phyloP scores from a whole-genome alignment of 2,113 vertebrate genomes.

The Symphodus melops region DNA sequence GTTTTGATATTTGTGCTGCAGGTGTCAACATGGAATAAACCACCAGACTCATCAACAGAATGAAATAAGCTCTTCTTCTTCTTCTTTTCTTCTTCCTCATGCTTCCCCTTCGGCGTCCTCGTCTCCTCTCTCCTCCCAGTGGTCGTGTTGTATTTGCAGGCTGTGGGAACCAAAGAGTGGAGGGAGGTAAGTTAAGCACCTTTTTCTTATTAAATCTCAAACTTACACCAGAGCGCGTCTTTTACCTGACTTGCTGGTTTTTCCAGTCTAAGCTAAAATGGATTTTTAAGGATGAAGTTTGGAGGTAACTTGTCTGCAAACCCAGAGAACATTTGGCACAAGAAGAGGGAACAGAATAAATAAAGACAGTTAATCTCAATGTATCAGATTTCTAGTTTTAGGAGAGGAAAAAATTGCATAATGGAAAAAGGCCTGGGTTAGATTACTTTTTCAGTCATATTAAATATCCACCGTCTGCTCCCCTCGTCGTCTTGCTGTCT shows the following conservation, averaged over 20 bases:
- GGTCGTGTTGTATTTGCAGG: conserved; percentile 88
- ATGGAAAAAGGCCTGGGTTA: neutral
- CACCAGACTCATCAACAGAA: neutral
- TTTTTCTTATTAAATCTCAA: neutral
- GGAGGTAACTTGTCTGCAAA: too few relatives aligned
- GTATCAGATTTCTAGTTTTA: neutral
- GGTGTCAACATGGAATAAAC: conserved; percentile 2
- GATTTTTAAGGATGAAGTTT: too few relatives aligned
- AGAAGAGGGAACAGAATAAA: too few relatives aligned
- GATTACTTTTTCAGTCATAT: conserved; percentile 23
- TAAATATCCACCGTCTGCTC: conserved; percentile 47
- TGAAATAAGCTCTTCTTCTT: neutral
- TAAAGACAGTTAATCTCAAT: neutral
- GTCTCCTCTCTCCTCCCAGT: conserved; percentile 75
- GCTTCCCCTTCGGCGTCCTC: neutral
- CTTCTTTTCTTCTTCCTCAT: conserved; percentile 12
- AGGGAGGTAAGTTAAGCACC: conserved; percentile 85
- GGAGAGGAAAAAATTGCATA: conserved; percentile 18
- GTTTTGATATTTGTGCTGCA: conserved; percentile 34
- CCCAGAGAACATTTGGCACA: too few relatives aligned
- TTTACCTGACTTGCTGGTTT: too few relatives aligned
- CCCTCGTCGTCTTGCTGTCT: conserved; percentile 22
- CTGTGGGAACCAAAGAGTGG: conserved; percentile 88
- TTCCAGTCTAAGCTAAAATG: too few relatives aligned
- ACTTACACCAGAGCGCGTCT: too few relatives aligned